Conservation (phyloP, 2,797 vertebrate genomes). For the Ataeniobius toweri region DNA sequence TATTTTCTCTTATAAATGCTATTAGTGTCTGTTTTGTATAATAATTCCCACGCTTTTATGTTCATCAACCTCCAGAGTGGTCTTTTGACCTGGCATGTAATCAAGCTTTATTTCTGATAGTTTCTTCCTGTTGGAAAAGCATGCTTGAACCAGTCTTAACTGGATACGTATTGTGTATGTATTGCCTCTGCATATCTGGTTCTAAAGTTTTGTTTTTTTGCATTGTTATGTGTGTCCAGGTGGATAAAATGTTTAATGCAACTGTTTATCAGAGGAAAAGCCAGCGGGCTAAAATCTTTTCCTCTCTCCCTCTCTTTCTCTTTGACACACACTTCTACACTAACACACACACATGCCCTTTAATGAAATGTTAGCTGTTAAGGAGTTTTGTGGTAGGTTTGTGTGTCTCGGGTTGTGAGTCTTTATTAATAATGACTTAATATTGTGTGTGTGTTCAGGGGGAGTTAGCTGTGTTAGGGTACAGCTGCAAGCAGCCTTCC, state of each 20-base stretch:
- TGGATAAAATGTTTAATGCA: constrained; percentile 63
- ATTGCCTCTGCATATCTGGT: background rate
- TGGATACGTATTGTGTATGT: constrained; percentile 30
- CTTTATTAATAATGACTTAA: constrained; percentile 58
- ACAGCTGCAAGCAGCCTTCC: constrained; percentile 42
- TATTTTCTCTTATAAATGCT: constrained; percentile 30
- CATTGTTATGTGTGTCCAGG: constrained; percentile 37
- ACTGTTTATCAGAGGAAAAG: constrained; percentile 63
- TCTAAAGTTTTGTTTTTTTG: constrained; percentile 4
- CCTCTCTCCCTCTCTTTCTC: constrained; percentile 2
- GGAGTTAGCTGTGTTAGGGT: constrained; percentile 36
- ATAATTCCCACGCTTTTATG: constrained; percentile 24
- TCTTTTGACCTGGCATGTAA: constrained; percentile 4
- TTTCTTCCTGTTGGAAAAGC: constrained; percentile 16
- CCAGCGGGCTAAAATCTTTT: constrained; percentile 45
- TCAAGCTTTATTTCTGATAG: constrained; percentile 17
- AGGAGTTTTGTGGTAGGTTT: constrained; percentile 28
- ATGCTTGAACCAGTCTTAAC: constrained; percentile 30
- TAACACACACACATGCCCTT: constrained; percentile 29
- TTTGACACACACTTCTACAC: constrained; percentile 8
- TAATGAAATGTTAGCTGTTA: constrained; percentile 56
- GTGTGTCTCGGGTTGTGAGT: constrained; percentile 35
- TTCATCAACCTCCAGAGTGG: constrained; percentile 25
- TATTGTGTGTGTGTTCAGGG: constrained; percentile 45
- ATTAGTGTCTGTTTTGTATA: constrained; percentile 44